Evolutionary conservation across 2,797 vertebrate species (phyloP).

Genomic region (Mus minutoides): DNA sequence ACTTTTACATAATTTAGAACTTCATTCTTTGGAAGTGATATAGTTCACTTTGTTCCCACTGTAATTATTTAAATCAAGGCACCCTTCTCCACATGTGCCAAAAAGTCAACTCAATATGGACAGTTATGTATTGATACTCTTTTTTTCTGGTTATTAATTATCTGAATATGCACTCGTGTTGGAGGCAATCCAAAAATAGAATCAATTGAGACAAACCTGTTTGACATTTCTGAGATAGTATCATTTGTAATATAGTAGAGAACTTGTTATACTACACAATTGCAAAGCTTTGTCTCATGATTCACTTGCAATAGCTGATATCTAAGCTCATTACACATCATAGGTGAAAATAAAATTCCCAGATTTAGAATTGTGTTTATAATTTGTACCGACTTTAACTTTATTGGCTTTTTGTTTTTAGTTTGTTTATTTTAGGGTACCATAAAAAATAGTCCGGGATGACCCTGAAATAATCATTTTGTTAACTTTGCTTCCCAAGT

Average conservation of each 20-base stretch:
- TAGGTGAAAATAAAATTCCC: background rate
- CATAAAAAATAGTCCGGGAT: background rate
- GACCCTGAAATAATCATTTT: background rate
- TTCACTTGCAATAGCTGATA: background rate
- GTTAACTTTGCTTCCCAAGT: no score
- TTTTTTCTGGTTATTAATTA: background rate
- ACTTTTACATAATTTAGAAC: background rate
- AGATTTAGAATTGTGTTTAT: background rate
- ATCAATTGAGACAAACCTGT: no score
- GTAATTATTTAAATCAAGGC: no score
- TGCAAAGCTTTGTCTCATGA: background rate
- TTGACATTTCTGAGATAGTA: background rate
- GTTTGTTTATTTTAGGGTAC: background rate
- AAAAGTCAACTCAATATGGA: background rate
- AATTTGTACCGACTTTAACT: background rate
- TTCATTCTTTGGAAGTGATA: background rate
- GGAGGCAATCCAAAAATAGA: background rate
- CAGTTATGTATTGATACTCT: background rate
- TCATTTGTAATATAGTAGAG: background rate
- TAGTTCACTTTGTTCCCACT: background rate
- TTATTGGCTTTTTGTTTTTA: background rate
- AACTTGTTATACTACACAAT: background rate
- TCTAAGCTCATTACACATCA: background rate
- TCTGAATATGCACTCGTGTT: background rate
- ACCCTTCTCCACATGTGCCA: background rate